These are phyloP conservation scores for Epirrhoe alternata DNA, from an alignment of 2,888 invertebrate species.

Conservation along the genomic window DNA sequence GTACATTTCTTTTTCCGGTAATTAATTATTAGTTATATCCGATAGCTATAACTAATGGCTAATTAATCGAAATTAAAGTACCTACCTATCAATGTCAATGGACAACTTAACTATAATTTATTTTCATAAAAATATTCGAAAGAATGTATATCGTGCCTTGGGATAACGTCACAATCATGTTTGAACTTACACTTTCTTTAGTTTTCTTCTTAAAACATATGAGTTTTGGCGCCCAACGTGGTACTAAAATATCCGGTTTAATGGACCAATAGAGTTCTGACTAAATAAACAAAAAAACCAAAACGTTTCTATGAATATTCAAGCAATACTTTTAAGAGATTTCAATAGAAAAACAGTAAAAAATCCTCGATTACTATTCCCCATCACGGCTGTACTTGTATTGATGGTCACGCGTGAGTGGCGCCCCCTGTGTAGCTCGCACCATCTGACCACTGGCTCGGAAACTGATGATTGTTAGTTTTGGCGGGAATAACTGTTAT, in stretches of 20 bases:
- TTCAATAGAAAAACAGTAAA: constrained; percentile 12
- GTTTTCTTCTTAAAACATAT: not conserved
- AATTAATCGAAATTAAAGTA: too few relatives aligned
- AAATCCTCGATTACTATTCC: constrained; percentile 28
- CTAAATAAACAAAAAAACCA: not conserved
- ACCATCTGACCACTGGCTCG: constrained; percentile 20
- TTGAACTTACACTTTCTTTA: too few relatives aligned
- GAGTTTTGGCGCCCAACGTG: constrained; percentile 1
- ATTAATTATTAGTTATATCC: too few relatives aligned
- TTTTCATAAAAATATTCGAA: too few relatives aligned
- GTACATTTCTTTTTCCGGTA: too few relatives aligned
- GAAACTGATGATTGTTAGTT: constrained; percentile 19
- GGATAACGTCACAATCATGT: too few relatives aligned
- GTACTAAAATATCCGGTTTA: not conserved
- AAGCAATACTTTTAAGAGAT: constrained; percentile 7
- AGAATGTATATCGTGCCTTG: too few relatives aligned
- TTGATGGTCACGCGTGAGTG: constrained; percentile 22
- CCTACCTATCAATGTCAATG: too few relatives aligned
- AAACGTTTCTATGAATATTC: not conserved
- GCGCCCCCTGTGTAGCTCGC: constrained; percentile 20
- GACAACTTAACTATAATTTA: too few relatives aligned
- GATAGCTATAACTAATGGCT: too few relatives aligned
- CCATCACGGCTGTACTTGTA: constrained; percentile 24
- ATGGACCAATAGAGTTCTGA: not conserved
- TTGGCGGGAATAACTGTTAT: constrained; percentile 1